A percentile compares a stretch with the other conserved stretches of the same genome.
These are phyloP conservation scores for Mustela lutreola DNA, from an alignment of 2,113 vertebrate species.

Conservation along the genomic window DNA sequence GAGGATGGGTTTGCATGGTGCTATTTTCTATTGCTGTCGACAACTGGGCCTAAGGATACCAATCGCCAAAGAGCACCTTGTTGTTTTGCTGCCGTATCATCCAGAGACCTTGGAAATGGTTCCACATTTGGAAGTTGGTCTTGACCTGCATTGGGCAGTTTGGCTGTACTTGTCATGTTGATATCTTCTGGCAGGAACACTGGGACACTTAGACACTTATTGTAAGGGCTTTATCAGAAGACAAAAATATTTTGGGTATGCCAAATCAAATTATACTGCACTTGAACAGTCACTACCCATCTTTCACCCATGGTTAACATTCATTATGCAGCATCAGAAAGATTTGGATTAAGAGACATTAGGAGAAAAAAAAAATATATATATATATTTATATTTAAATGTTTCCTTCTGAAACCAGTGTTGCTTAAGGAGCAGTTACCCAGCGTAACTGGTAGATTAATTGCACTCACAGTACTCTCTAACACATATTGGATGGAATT, in stretches of 20 bases:
- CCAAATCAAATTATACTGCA: conserved; percentile 70
- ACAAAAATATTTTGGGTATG: conserved; percentile 69
- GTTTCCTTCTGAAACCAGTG: neutral
- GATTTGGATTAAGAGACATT: conserved; percentile 39
- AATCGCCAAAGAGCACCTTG: neutral
- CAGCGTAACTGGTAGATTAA: conserved; percentile 33
- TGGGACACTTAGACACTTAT: conserved; percentile 44
- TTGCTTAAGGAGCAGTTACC: neutral
- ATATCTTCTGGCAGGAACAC: conserved; percentile 50
- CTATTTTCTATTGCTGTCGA: conserved; percentile 43
- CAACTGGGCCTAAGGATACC: neutral
- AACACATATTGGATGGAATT: conserved; percentile 22
- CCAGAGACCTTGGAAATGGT: conserved; percentile 26
- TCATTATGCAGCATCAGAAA: neutral
- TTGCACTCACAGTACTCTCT: neutral
- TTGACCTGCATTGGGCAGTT: conserved; percentile 3
- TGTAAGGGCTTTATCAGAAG: conserved; percentile 55
- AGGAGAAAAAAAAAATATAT: neutral
- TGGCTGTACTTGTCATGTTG: conserved; percentile 48
- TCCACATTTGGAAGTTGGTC: neutral
- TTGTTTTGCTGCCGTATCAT: neutral
- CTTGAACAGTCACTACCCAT: conserved; percentile 32
- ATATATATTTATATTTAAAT: neutral
- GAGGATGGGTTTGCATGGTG: neutral
- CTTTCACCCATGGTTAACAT: conserved; percentile 43